phyloP scores from a whole-genome alignment of 2,113 vertebrate genomes.

The Diadophis punctatus region DNA sequence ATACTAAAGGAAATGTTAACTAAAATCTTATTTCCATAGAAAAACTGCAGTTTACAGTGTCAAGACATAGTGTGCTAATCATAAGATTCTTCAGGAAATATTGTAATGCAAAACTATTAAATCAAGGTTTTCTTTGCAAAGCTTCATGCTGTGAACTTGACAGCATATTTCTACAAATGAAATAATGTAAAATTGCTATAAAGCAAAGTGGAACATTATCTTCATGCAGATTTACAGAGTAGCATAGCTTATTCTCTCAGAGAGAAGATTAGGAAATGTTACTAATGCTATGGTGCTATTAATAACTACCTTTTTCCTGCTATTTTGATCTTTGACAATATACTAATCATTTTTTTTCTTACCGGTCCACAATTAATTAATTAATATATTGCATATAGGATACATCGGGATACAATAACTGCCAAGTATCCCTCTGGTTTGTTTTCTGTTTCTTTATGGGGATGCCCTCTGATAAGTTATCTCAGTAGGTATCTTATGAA shows the following conservation, averaged over 20 bases:
- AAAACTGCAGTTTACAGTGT: constrained; percentile 56
- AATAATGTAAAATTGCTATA: constrained; percentile 62
- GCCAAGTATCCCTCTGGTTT: background rate
- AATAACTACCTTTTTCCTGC: constrained; percentile 26
- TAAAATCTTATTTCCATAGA: constrained; percentile 36
- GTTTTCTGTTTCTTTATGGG: background rate
- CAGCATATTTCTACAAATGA: constrained; percentile 65
- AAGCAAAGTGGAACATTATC: constrained; percentile 55
- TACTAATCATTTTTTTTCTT: background rate
- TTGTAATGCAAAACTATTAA: constrained; percentile 63
- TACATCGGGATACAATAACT: background rate
- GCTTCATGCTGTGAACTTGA: constrained; percentile 61
- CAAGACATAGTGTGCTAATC: constrained; percentile 53
- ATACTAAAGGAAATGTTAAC: constrained; percentile 38
- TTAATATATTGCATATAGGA: background rate
- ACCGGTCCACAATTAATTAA: background rate
- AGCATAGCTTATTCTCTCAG: constrained; percentile 44
- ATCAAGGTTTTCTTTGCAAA: constrained; percentile 46
- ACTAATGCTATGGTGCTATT: constrained; percentile 34
- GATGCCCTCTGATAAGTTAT: background rate
- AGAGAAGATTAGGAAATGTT: constrained; percentile 27
- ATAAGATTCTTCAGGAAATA: constrained; percentile 51
- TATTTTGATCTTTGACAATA: background rate
- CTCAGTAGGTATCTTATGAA: background rate
- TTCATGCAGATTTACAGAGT: constrained; percentile 46